phyloP scores from a whole-genome alignment of 2,797 vertebrate species.

The Fratercula arctica region DNA sequence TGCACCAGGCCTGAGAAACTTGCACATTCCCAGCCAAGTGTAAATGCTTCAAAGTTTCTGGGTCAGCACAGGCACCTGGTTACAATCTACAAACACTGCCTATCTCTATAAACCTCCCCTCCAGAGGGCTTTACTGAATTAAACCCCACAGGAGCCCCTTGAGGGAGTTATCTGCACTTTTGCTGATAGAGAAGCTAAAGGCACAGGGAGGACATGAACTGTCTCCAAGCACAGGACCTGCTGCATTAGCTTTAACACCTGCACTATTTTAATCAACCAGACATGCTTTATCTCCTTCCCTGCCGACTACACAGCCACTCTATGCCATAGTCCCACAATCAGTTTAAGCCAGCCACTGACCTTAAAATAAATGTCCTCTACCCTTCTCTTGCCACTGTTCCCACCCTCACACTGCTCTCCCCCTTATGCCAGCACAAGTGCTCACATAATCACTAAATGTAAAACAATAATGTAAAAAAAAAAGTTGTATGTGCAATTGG shows the following conservation, averaged over 20 bases:
- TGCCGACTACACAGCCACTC: not conserved
- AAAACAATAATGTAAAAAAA: not conserved
- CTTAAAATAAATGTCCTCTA: slow-evolving; percentile 32
- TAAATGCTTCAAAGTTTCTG: not conserved
- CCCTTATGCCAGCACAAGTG: not conserved
- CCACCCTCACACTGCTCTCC: not conserved
- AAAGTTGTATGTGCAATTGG: not conserved
- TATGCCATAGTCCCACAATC: not conserved
- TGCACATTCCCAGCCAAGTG: not conserved
- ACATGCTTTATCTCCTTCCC: slow-evolving; percentile 10
- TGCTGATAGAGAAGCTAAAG: slow-evolving; percentile 29
- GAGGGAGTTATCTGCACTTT: slow-evolving; percentile 35
- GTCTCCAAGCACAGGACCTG: not conserved
- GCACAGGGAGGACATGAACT: not conserved
- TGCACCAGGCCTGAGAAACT: not conserved
- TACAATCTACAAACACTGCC: slow-evolving; percentile 30
- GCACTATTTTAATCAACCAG: slow-evolving; percentile 59
- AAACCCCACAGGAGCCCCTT: not conserved
- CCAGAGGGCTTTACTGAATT: not conserved
- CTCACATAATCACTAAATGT: not conserved
- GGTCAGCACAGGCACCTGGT: slow-evolving; percentile 12
- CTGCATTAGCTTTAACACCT: slow-evolving; percentile 35
- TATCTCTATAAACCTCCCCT: not conserved
- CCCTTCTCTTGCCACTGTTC: not conserved
- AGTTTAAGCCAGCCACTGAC: slow-evolving; percentile 3